Conservation (phyloP, 2,113 vertebrate genomes). For the Lanius collurio region DNA sequence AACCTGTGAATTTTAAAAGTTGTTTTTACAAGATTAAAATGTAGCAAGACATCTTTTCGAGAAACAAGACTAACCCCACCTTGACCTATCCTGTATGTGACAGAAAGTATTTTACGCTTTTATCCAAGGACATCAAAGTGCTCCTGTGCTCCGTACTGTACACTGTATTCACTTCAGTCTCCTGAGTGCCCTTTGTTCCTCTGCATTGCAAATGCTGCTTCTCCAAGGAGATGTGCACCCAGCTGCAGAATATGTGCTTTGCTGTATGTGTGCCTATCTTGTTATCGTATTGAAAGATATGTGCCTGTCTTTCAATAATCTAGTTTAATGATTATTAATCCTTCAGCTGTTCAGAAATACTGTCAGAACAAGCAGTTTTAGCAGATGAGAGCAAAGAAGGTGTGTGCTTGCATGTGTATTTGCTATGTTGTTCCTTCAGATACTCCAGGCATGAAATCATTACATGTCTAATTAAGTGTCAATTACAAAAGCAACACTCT, state of each 20-base stretch:
- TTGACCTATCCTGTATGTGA: not conserved
- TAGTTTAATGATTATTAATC: not conserved
- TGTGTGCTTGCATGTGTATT: not conserved
- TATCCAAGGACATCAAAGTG: not conserved
- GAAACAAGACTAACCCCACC: not conserved
- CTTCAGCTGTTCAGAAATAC: not conserved
- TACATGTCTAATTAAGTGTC: conserved; percentile 1
- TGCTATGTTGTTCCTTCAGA: not conserved
- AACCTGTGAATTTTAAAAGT: not conserved
- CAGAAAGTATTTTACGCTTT: not conserved
- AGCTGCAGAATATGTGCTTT: not conserved
- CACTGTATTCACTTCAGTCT: not conserved
- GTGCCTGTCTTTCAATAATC: not conserved
- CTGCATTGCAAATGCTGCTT: not conserved
- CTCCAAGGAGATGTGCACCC: not conserved
- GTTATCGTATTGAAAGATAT: not conserved
- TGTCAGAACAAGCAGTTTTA: not conserved
- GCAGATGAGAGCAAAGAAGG: not conserved
- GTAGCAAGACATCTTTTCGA: not conserved
- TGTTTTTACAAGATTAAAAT: not conserved
- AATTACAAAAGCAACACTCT: not conserved
- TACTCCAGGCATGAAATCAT: not conserved
- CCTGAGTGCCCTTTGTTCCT: not conserved
- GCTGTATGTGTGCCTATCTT: not conserved
- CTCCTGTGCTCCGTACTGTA: not conserved